A percentile compares a stretch with the other conserved stretches of the same genome.
Conservation (phyloP, 2,797 vertebrate species). For the Petrocephalus sullivani region DNA sequence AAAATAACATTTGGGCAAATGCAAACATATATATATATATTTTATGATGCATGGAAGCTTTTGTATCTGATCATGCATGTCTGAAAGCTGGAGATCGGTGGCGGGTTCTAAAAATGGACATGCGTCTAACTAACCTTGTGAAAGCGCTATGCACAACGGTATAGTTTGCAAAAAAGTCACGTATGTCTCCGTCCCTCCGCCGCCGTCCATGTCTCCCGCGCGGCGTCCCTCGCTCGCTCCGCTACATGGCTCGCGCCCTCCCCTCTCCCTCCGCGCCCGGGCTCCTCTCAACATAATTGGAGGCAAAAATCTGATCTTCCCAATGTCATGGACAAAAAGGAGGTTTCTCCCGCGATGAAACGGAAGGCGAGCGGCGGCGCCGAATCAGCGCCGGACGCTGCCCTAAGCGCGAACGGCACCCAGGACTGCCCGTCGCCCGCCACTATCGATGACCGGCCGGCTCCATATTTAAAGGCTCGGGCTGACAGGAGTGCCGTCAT, state of each 20-base stretch:
- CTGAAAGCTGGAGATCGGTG: not conserved
- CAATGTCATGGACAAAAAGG: slow-evolving; percentile 68
- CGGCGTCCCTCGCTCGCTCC: slow-evolving; percentile 30
- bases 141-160: not conserved
- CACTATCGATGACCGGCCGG: slow-evolving; percentile 30
- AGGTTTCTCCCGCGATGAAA: slow-evolving; percentile 61
- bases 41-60: not conserved
- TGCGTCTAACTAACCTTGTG: not conserved
- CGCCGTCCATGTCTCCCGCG: slow-evolving; percentile 30
- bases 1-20: not conserved
- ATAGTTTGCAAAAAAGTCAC: slow-evolving; percentile 63
- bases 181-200: slow-evolving; percentile 42
- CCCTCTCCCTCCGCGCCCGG: slow-evolving; percentile 47
- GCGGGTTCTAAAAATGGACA: not conserved
- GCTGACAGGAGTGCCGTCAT: slow-evolving; percentile 53
- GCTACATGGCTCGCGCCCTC: slow-evolving; percentile 24
- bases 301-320: slow-evolving; percentile 57
- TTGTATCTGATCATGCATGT: too few species aligned
- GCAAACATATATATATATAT: not conserved
- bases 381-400: slow-evolving; percentile 44
- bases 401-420: slow-evolving; percentile 49
- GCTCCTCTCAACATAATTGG: slow-evolving; percentile 62
- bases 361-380: slow-evolving; percentile 48
- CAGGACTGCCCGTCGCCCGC: slow-evolving; percentile 51
- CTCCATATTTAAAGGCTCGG: slow-evolving; percentile 44